Evolutionary conservation across 2,797 vertebrate species (phyloP).

Genomic region (Enteromius radiatus): DNA sequence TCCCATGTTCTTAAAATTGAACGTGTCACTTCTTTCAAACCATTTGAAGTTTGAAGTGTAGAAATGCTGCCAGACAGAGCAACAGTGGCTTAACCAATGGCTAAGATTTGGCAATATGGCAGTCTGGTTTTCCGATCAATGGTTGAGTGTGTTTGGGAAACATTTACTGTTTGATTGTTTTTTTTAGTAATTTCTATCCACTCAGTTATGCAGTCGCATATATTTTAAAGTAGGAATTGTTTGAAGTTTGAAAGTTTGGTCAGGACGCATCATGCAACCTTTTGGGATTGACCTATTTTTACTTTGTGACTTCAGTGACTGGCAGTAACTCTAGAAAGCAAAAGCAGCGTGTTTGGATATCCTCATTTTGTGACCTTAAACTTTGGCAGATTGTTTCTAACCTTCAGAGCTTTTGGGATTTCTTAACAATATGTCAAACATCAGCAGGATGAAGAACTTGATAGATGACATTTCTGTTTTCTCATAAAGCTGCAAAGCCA

Average conservation of each 20-base stretch:
- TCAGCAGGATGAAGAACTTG: conserved; percentile 1
- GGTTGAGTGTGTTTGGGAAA: background rate
- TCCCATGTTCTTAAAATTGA: background rate
- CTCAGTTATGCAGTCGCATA: background rate
- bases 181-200: background rate
- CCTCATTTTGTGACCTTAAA: conserved; percentile 47
- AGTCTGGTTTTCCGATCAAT: background rate
- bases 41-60: background rate
- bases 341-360: conserved; percentile 36
- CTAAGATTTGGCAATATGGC: background rate
- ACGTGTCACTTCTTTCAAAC: background rate
- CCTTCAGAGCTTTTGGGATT: conserved; percentile 10
- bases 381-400: conserved; percentile 35
- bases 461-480: conserved; percentile 14
- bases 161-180: background rate
- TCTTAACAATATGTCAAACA: conserved; percentile 26
- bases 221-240: conserved; percentile 16
- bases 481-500: conserved; percentile 16
- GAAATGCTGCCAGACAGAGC: background rate
- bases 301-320: conserved; percentile 31
- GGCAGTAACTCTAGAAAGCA: conserved; percentile 37
- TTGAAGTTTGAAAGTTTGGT: conserved; percentile 24
- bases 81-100: background rate
- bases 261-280: conserved; percentile 15
- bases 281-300: conserved; percentile 39